Percentiles rank a stretch among this genome's conserved stretches.
Conservation (phyloP, 2,113 vertebrate species). For the Cyphotilapia sp. region DNA sequence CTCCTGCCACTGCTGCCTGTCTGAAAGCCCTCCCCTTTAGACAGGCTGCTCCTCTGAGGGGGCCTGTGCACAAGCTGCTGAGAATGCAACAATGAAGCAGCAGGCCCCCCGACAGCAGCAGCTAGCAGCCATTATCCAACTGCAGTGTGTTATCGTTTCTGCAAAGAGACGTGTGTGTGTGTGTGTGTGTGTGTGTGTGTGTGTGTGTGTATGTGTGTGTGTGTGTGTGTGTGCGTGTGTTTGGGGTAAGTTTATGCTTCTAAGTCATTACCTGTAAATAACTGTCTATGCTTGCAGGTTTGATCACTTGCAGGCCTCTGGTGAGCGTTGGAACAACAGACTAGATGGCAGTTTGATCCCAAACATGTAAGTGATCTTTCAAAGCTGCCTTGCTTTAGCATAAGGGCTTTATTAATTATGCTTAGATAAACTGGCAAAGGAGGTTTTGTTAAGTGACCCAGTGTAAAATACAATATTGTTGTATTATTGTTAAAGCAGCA, state of each 20-base stretch:
- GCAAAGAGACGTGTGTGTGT: background rate
- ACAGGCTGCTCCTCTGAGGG: background rate
- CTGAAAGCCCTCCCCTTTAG: background rate
- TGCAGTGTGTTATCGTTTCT: background rate
- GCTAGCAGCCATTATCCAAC: constrained; percentile 14
- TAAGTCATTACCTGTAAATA: background rate
- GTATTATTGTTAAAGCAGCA: background rate
- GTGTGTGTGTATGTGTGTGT: background rate
- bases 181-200: background rate
- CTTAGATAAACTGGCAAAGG: constrained; percentile 35
- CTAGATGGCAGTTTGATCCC: constrained; percentile 1
- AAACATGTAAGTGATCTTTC: constrained; percentile 52
- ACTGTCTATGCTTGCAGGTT: background rate
- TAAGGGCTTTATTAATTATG: constrained; percentile 48
- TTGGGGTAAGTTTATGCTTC: background rate
- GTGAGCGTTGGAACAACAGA: constrained; percentile 2
- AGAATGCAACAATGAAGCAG: constrained; percentile 35
- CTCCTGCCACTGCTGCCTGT: background rate
- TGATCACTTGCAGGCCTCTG: background rate
- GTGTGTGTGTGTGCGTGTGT: background rate
- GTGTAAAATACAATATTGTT: background rate
- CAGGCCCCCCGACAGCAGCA: background rate
- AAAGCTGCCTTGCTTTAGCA: constrained; percentile 17
- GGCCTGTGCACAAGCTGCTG: constrained; percentile 16
- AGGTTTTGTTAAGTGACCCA: constrained; percentile 17